These are phyloP conservation scores for Phylloscopus whistleri DNA, from an alignment of 2,113 vertebrate genomes.

Conservation along the genomic window DNA sequence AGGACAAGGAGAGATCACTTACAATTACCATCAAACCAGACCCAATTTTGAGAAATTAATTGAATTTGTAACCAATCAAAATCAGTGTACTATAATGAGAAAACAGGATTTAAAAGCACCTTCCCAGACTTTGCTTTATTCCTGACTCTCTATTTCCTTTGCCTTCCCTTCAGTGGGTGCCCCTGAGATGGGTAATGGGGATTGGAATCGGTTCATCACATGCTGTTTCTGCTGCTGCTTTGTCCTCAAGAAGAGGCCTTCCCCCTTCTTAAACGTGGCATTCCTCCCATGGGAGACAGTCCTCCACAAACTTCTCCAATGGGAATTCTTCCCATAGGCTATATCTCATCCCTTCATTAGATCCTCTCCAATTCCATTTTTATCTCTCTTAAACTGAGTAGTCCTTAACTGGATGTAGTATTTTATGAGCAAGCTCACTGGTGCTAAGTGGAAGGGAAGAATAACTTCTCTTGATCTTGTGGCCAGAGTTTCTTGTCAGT, in stretches of 20 bases:
- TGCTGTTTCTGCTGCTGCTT: neutral
- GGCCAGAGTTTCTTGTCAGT: neutral
- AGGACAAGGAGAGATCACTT: neutral
- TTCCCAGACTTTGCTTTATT: neutral
- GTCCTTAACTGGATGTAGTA: neutral
- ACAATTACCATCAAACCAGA: neutral
- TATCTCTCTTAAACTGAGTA: neutral
- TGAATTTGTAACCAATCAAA: neutral
- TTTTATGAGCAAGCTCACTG: neutral
- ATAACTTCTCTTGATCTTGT: neutral
- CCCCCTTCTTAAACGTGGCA: fast-evolving
- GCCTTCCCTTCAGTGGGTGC: neutral
- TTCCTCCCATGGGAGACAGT: neutral
- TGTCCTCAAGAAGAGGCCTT: neutral
- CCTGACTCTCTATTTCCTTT: neutral
- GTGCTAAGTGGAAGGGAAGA: neutral
- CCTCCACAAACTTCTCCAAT: neutral
- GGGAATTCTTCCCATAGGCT: neutral
- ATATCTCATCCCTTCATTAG: neutral
- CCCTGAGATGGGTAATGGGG: neutral
- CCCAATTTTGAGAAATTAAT: neutral
- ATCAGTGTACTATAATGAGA: neutral
- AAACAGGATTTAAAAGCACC: neutral
- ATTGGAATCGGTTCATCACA: neutral
- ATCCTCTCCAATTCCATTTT: neutral